These are phyloP conservation scores for Formica aserva DNA, from an alignment of 2,888 invertebrate genomes.

Conservation along the genomic window DNA sequence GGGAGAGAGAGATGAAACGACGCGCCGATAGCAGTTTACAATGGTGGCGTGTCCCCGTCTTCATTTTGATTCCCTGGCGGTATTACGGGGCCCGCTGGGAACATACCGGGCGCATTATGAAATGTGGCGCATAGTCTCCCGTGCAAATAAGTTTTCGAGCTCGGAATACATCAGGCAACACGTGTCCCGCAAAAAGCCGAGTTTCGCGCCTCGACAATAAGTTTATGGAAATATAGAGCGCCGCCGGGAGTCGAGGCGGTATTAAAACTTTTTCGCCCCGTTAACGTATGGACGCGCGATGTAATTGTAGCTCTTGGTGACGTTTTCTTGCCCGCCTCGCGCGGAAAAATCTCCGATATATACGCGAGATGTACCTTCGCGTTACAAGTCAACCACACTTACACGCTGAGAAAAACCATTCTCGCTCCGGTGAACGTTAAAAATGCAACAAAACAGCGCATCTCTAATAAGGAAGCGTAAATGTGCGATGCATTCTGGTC, in stretches of 20 bases:
- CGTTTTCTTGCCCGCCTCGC: slow-evolving; percentile 21
- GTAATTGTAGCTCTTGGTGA: slow-evolving; percentile 63
- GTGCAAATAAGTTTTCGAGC: slow-evolving; percentile 81
- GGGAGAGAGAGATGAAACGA: neutral
- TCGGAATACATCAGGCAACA: slow-evolving; percentile 81
- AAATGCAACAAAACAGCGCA: neutral
- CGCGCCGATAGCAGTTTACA: slow-evolving; percentile 36
- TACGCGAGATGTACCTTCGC: neutral
- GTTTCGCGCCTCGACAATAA: slow-evolving; percentile 79
- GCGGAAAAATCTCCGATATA: slow-evolving; percentile 20
- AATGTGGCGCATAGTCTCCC: slow-evolving; percentile 75
- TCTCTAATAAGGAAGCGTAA: neutral
- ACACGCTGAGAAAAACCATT: neutral
- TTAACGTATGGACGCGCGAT: slow-evolving; percentile 76
- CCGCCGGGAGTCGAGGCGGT: slow-evolving; percentile 76
- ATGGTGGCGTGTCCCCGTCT: slow-evolving; percentile 59
- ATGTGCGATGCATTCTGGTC: neutral
- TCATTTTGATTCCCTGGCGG: slow-evolving; percentile 73
- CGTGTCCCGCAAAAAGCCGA: slow-evolving; percentile 82
- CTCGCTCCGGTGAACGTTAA: neutral
- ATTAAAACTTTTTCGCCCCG: slow-evolving; percentile 81
- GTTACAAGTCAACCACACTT: neutral
- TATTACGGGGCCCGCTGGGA: slow-evolving; percentile 68
- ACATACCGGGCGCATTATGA: slow-evolving; percentile 76
- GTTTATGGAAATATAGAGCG: slow-evolving; percentile 81